Base-by-base conservation (phyloP, 2,888 invertebrate genomes). In the Xanthia icteritia region DNA sequence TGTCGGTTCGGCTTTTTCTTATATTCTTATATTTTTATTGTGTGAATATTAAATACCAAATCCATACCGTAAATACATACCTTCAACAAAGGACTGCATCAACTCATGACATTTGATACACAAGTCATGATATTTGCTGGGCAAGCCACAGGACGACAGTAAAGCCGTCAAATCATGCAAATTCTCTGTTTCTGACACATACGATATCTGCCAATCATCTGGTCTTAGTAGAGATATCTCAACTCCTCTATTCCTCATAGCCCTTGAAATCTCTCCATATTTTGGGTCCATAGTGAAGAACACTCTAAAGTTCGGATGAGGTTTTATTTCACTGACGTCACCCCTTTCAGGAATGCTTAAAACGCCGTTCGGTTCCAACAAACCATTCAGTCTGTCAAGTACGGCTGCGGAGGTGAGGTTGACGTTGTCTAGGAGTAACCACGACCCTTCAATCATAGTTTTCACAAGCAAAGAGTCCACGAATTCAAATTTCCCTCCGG, bases 241-340 rank as follows among this genome's bases (percentile, higher is more conserved):
- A 0, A 99, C 97, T 5, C 99, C 99, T 90, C 99, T 97, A 94
- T 99, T 99, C 80, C 99, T 97, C 99, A 99, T 99, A 0, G 99
- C 99, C 88, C 99, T 97, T 0, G 99, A 99, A 85, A 99, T 98
- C 94, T 99, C 99, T 0, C 99, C 99, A 94, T 98, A 98, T 90
- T 98, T 98, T 0, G 99, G 99, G 95, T 99, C 99, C 98, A 99
- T 98, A 0, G 99, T 98, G 81, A 99, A 97, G 92, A 99, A 99
- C 60, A 99, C 97, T 85, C 99, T 97, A 93, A 99, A 99, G 92
- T 99, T 97, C 17, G 97, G 97, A 93, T 99, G 99, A 2, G 99
- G 99, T 89, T 94, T 97, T 36, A 99, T 97, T 81, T 97, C 97
- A 67, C 98, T 98, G 73, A 98, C 94, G 45, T 98, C 98, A 6